Evolutionary conservation across 2,797 vertebrate species (phyloP).

Genomic region (Chaetodon trifasciatus): DNA sequence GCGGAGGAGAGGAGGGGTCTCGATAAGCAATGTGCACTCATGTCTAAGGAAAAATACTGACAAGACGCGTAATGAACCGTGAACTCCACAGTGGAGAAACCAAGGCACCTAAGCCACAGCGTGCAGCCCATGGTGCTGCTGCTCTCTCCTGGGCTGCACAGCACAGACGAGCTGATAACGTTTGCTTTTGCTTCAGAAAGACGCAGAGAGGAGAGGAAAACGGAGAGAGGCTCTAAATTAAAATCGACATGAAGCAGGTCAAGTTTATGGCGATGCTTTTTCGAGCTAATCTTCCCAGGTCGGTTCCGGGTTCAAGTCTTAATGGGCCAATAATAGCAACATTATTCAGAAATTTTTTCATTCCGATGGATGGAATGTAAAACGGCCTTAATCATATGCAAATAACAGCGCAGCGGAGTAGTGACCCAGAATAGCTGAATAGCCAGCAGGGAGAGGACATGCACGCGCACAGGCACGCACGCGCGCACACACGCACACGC

Average conservation of each 20-base stretch:
- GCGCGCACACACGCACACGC: constrained; percentile 7
- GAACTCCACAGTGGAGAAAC: constrained; percentile 83
- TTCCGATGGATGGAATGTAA: constrained; percentile 93
- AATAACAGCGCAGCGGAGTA: constrained; percentile 92
- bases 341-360: constrained; percentile 96
- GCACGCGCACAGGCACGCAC: constrained; percentile 17
- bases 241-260: constrained; percentile 98
- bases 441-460: constrained; percentile 74
- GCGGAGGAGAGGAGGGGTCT: constrained; percentile 61
- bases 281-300: constrained; percentile 95
- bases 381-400: constrained; percentile 97
- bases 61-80: constrained; percentile 96
- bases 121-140: constrained; percentile 75
- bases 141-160: constrained; percentile 67
- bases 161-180: constrained; percentile 69
- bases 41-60: constrained; percentile 95
- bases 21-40: constrained; percentile 95
- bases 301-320: constrained; percentile 94
- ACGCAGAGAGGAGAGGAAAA: constrained; percentile 33
- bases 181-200: constrained; percentile 69
- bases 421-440: constrained; percentile 93
- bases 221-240: constrained; percentile 88
- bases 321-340: constrained; percentile 99
- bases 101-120: constrained; percentile 88
- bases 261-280: constrained; percentile 94